These are phyloP conservation scores for Marmota flaviventris DNA, from an alignment of 2,113 vertebrate species.

Conservation along the genomic window DNA sequence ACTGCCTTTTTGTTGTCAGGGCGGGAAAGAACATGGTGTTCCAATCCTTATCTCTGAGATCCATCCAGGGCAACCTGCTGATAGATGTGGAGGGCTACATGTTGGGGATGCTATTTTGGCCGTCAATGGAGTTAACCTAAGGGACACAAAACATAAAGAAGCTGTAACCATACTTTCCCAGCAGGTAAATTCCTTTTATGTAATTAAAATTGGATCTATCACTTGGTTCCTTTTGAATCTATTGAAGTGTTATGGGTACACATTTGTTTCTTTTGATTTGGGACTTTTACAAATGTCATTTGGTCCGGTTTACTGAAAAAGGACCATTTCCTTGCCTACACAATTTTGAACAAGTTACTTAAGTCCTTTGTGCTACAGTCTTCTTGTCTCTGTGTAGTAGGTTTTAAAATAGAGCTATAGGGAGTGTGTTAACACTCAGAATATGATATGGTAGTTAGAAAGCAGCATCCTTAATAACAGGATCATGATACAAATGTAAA, in stretches of 20 bases:
- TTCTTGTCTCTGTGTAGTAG: background rate
- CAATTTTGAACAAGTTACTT: conserved; percentile 2
- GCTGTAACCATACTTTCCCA: conserved; percentile 99
- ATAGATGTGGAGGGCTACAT: conserved; percentile 96
- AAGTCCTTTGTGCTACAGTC: background rate
- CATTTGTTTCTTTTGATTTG: conserved; percentile 46
- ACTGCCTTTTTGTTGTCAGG: conserved; percentile 86
- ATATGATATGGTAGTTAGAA: background rate
- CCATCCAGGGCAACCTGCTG: conserved; percentile 96
- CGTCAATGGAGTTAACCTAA: conserved; percentile 97
- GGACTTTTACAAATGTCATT: conserved; percentile 3
- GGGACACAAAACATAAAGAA: conserved; percentile 99
- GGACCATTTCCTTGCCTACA: background rate
- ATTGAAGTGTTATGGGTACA: background rate
- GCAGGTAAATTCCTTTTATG: conserved; percentile 89
- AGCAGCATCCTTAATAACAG: background rate
- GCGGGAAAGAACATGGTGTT: conserved; percentile 98
- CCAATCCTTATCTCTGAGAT: conserved; percentile 99
- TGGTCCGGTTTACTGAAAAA: background rate
- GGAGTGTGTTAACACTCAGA: background rate
- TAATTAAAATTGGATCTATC: background rate
- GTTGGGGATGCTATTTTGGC: conserved; percentile 98
- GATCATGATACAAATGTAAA: background rate
- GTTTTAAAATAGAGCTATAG: background rate
- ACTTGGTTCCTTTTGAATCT: conserved; percentile 40